phyloP scores from a whole-genome alignment of 1,140 invertebrate genomes.

The Panagrolaimus sp. region DNA sequence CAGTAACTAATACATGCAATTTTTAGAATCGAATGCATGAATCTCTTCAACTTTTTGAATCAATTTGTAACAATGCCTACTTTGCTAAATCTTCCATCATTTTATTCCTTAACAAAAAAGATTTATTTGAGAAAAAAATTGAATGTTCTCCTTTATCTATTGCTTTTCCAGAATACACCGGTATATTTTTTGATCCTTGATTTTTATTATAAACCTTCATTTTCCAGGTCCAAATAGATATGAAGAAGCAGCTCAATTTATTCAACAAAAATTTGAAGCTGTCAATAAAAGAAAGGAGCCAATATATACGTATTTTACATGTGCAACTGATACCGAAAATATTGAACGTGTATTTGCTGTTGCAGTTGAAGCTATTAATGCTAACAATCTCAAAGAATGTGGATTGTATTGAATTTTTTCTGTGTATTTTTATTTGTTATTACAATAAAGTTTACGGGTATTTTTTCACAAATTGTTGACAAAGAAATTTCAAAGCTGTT shows the following conservation, averaged over 20 bases:
- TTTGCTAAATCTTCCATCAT: conserved; percentile 62
- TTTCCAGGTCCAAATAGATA: not conserved
- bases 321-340: conserved; percentile 62
- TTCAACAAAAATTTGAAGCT: not conserved
- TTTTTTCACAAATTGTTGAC: too few relatives aligned
- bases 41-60: conserved; percentile 64
- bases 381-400: too few relatives aligned
- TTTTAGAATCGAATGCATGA: conserved; percentile 63
- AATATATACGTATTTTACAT: conserved; percentile 98
- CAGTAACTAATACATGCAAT: too few relatives aligned
- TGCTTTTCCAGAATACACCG: conserved; percentile 65
- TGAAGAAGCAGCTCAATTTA: not conserved
- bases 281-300: conserved; percentile 82
- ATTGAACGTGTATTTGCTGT: too few relatives aligned
- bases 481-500: too few relatives aligned
- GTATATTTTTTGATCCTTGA: conserved; percentile 63
- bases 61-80: conserved; percentile 63
- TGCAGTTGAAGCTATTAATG: too few relatives aligned
- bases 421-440: too few relatives aligned
- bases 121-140: conserved; percentile 63
- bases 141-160: conserved; percentile 67
- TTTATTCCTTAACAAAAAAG: conserved; percentile 60
- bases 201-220: too few relatives aligned
- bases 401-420: too few relatives aligned
- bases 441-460: too few relatives aligned